Conservation (phyloP, 2,797 vertebrate species). For the Siniperca obscura region DNA sequence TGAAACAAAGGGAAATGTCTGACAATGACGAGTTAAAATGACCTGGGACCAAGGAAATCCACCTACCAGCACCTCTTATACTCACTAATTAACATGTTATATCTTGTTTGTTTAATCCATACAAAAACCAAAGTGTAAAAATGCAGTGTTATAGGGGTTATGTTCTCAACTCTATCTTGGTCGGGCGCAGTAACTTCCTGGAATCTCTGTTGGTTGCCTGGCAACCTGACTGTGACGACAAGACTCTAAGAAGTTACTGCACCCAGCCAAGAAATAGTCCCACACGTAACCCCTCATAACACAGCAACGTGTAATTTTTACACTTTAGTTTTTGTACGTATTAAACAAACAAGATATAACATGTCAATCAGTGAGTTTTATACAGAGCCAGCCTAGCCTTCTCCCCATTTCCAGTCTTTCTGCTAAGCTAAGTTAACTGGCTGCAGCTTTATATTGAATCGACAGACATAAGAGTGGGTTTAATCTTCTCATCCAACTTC, state of each 20-base stretch:
- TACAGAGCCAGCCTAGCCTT: background rate
- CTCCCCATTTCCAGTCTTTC: background rate
- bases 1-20: background rate
- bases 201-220: background rate
- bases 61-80: background rate
- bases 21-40: background rate
- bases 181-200: background rate
- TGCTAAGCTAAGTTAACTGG: background rate
- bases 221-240: background rate
- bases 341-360: background rate
- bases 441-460: background rate
- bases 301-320: background rate
- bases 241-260: background rate
- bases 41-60: background rate
- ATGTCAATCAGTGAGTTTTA: background rate
- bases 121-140: background rate
- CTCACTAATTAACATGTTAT: background rate
- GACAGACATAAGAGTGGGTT: background rate
- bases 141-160: background rate
- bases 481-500: background rate
- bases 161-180: background rate
- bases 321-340: background rate
- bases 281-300: no score
- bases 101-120: background rate
- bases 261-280: background rate